Base-by-base conservation (phyloP, 2,888 invertebrate genomes). In the Sceliomorpha sp. region DNA sequence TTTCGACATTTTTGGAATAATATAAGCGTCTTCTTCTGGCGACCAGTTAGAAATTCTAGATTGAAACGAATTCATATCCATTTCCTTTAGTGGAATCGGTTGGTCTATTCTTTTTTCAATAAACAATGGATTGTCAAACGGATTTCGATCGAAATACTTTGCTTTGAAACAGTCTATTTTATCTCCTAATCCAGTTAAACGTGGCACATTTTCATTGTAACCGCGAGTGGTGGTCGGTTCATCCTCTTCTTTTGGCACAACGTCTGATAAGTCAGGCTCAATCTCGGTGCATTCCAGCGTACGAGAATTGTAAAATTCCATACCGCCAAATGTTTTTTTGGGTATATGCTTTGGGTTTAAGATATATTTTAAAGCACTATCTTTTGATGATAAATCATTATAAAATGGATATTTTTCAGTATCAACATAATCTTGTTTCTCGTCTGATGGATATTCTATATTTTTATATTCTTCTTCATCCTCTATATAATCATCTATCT, bases 81-180 rank as follows among this genome's bases (percentile, higher is more conserved):
- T 51, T 69, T 84, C 80, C 1, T 58, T n/a, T 0, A 85, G 82
- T 2, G 73, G 60, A 5, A 74, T 58, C 0, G 87, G 84, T 1
- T 77, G 64, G 1, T 81, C 85, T 1, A 89, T 78, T 8, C 75
- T 53, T 39, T 85, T 82, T 44, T 90, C 89, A 27, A 81, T 74
- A 76, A 95, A 95, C 73, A 95, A 89, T 0, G 94, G 94, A 88
- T 92, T 94, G 74, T 94, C 94, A 51, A 95, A 86, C 0, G 95
- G 95, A 84, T 94, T 91, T 63, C 91, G 89, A 0, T 94, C 95
- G 82, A 95, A 95, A 31, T 59, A 70, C 88, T 94, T 94, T 0
- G 89, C 89, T 85, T 93, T 94, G 17, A 93, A 91, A 78, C 95
- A 95, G 71, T 93, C 92, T 12, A 95, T 92, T 89, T 93, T 93